Conservation (phyloP, 2,888 invertebrate genomes). For the Brachyopa scutellaris region DNA sequence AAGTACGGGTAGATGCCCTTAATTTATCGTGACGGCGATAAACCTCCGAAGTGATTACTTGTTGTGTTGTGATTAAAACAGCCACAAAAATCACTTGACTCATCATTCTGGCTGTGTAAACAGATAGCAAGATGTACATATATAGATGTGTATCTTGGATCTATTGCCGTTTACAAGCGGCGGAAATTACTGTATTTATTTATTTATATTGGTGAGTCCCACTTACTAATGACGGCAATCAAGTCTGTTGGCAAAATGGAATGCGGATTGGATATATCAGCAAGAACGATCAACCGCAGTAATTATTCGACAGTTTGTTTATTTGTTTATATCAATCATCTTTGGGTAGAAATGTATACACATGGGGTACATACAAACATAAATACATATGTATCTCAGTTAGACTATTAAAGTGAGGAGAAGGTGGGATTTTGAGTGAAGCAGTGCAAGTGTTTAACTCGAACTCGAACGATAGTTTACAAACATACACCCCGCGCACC, state of each 20-base stretch:
- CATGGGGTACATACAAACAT: no score
- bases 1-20: conserved; percentile 7
- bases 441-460: no score
- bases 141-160: background rate
- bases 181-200: conserved; percentile 6
- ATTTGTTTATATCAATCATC: conserved; percentile 22
- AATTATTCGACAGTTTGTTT: conserved; percentile 32
- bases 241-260: background rate
- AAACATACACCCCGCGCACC: no score
- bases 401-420: no score
- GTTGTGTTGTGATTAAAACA: background rate
- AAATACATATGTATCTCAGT: background rate
- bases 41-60: background rate
- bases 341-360: no score
- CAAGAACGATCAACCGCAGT: background rate
- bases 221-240: conserved; percentile 32
- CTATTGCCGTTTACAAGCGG: background rate
- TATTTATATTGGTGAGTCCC: conserved; percentile 16
- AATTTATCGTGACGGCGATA: background rate
- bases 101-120: background rate
- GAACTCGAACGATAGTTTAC: no score
- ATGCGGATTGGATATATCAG: conserved; percentile 16
- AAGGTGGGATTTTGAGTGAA: no score
- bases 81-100: background rate
- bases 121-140: background rate